Conservation (phyloP, 2,888 invertebrate species). For the Trissolcus brochymenae region DNA sequence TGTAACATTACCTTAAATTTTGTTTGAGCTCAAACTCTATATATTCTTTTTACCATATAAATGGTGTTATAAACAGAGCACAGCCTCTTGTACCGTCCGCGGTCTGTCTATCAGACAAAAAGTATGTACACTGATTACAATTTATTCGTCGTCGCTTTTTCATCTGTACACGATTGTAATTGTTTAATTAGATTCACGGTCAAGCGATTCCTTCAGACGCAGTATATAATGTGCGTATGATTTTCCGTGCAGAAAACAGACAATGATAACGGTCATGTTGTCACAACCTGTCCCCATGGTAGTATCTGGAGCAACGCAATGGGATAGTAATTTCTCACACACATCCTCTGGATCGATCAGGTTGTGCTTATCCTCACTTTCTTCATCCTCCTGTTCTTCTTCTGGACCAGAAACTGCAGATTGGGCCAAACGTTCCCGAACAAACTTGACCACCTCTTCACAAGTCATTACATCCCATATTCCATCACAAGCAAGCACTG, state of each 20-base stretch:
- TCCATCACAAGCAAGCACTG: slow-evolving; percentile 98
- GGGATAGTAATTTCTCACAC: slow-evolving; percentile 96
- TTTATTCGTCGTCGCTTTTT: not conserved
- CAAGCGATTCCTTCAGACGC: slow-evolving; percentile 41
- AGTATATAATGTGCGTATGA: slow-evolving; percentile 75
- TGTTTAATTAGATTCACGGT: slow-evolving; percentile 24
- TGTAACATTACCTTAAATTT: too few species aligned
- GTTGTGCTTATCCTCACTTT: slow-evolving; percentile 76
- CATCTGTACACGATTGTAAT: slow-evolving; percentile 8
- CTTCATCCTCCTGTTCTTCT: slow-evolving; percentile 76
- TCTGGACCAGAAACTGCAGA: slow-evolving; percentile 24
- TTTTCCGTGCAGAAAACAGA: slow-evolving; percentile 84
- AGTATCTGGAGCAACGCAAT: slow-evolving; percentile 97
- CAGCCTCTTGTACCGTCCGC: too few species aligned
- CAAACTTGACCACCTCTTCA: slow-evolving; percentile 94
- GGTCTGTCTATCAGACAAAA: too few species aligned
- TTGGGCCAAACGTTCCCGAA: slow-evolving; percentile 84
- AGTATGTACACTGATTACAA: not conserved
- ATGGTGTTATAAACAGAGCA: too few species aligned
- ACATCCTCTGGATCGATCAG: slow-evolving; percentile 94
- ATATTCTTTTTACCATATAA: too few species aligned
- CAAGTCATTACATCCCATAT: slow-evolving; percentile 99
- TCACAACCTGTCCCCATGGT: slow-evolving; percentile 98
- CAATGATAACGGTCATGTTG: slow-evolving; percentile 97
- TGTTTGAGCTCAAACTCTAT: too few species aligned